Base-by-base conservation (phyloP, 2,888 invertebrate species). In the Cataglyphis livida region DNA sequence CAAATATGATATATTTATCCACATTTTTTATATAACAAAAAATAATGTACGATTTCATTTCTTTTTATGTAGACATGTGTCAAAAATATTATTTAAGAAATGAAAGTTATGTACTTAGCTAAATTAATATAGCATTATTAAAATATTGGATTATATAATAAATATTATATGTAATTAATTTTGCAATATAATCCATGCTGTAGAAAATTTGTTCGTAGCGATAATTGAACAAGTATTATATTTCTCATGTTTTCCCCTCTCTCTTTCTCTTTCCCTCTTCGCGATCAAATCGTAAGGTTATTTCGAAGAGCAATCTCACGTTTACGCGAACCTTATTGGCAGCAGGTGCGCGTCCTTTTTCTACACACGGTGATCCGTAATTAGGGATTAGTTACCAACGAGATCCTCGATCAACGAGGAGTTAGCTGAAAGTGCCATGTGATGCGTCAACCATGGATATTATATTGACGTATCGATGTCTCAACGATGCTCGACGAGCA, bases 381-480 rank as follows among this genome's bases (percentile, higher is more conserved):
- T 90, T 90, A 91, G 89, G 92, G 92, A 93, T 94, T 93, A 93
- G 91, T 92, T 91, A 91, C 82, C 86, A 88, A 79, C 83, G 90
- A 91, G 90, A 91, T 92, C 93, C 91, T 93, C 93, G 92, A 93
- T 93, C 93, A 93, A 91, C 65, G 79, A 82, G 79, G 83, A 65
- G 87, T 81, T 84, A 62, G 85, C 81, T 66, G 75, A 38, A 70
- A 82, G 82, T 82, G 84, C 74, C 66, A 54, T 84, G 84, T 82
- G 86, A 89, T 86, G 81, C 76, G 86, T 88, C 88, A 86, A 81
- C 87, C 85, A 88, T 89, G 87, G 91, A 89, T 91, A 90, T 89
- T 87, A 86, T 86, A 90, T 92, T 90, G 92, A 92, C 92, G 89
- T 90, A 92, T 92, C 91, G 92, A 90, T 90, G 88, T 89, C 89